Evolutionary conservation across 2,113 vertebrate species (phyloP).

Genomic region (Sinosuthora webbiana): DNA sequence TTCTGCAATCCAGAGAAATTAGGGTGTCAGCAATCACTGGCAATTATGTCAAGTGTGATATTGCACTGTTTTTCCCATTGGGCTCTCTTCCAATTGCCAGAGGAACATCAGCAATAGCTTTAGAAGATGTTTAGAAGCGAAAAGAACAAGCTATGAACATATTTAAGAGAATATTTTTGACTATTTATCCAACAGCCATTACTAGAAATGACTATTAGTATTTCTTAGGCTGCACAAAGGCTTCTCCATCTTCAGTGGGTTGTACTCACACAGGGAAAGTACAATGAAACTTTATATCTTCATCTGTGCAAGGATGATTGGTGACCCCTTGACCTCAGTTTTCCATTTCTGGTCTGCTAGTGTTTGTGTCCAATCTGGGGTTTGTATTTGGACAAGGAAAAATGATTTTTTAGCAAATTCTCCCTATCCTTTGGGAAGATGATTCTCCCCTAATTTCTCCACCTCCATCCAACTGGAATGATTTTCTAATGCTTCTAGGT

Average conservation of each 20-base stretch:
- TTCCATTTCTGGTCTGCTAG: background rate
- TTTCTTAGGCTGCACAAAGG: background rate
- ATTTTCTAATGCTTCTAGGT: background rate
- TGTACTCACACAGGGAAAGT: background rate
- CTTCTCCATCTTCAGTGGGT: background rate
- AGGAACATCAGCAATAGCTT: background rate
- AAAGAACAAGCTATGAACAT: background rate
- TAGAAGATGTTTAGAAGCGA: background rate
- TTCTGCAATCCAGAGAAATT: background rate
- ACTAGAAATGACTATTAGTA: background rate
- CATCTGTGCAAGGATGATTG: background rate
- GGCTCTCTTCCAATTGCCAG: background rate
- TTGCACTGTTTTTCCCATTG: background rate
- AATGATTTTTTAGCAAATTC: background rate
- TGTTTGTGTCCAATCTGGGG: background rate
- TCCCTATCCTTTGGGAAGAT: background rate
- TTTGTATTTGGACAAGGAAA: background rate
- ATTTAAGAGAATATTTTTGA: background rate
- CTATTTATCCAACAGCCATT: background rate
- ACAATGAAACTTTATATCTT: background rate
- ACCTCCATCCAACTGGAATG: background rate
- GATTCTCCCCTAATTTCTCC: background rate
- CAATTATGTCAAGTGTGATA: background rate
- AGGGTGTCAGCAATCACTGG: background rate
- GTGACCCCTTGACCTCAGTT: background rate